These are phyloP conservation scores for Dasypolia templi DNA, from an alignment of 2,888 invertebrate species.

Conservation along the genomic window DNA sequence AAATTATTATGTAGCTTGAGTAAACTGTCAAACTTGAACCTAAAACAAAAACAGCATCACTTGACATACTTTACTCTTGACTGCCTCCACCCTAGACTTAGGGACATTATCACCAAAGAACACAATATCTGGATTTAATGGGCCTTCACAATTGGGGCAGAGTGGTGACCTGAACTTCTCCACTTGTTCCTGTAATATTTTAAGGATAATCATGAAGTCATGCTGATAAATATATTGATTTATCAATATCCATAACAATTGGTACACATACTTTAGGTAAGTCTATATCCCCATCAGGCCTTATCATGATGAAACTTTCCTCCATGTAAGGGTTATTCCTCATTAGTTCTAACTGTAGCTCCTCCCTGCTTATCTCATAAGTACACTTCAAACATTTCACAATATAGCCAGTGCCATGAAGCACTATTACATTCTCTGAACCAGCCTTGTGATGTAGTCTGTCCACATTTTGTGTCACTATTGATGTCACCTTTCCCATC, in stretches of 20 bases:
- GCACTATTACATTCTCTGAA: slow-evolving; percentile 94
- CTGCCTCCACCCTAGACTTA: slow-evolving; percentile 91
- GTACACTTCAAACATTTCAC: slow-evolving; percentile 95
- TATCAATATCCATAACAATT: not conserved
- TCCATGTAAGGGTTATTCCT: slow-evolving; percentile 92
- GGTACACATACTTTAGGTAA: slow-evolving; percentile 91
- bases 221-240: not conserved
- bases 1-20: slow-evolving; percentile 97
- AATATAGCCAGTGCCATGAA: slow-evolving; percentile 96
- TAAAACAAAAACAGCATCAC: slow-evolving; percentile 95
- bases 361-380: slow-evolving; percentile 92
- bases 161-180: slow-evolving; percentile 93
- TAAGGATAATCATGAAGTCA: not conserved
- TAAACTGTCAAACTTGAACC: slow-evolving; percentile 98
- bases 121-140: slow-evolving; percentile 97
- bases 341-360: slow-evolving; percentile 93
- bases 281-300: slow-evolving; percentile 98
- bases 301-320: slow-evolving; percentile 90
- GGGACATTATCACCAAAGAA: slow-evolving; percentile 99
- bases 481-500: slow-evolving; percentile 90
- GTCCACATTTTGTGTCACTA: slow-evolving; percentile 99
- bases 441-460: slow-evolving; percentile 97
- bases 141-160: slow-evolving; percentile 95
- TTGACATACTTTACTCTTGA: slow-evolving; percentile 92
- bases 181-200: slow-evolving; percentile 91